These are phyloP conservation scores for Apostichopus parvimensis DNA, from an alignment of 35 echinoderm and acorn worm genomes.

Conservation along the genomic window DNA sequence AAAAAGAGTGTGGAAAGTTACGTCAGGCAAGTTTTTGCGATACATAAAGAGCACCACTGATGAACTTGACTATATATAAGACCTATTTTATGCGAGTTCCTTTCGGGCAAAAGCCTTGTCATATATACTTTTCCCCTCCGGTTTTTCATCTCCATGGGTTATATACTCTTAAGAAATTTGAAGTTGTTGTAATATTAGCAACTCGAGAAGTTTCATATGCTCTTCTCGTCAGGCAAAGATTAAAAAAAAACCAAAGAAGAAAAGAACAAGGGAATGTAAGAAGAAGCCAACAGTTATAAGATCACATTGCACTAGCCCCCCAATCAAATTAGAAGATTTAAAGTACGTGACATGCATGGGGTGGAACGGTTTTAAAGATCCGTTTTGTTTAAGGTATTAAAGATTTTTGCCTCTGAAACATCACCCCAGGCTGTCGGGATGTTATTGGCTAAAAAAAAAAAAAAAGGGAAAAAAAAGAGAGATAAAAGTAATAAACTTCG, in stretches of 20 bases:
- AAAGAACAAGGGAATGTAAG: too few relatives aligned
- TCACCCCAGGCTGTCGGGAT: not conserved
- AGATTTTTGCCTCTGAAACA: not conserved
- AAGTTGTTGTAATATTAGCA: not conserved
- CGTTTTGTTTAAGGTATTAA: not conserved
- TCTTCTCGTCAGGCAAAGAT: not conserved
- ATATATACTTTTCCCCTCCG: not conserved
- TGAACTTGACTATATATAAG: not conserved
- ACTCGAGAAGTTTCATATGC: not conserved
- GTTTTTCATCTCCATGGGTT: not conserved
- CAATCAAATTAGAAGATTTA: not conserved
- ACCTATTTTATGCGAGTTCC: not conserved
- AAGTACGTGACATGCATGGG: not conserved
- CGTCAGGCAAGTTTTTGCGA: too few relatives aligned
- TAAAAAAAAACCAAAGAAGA: not conserved
- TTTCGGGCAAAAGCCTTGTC: not conserved
- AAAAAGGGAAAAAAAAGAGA: too few relatives aligned
- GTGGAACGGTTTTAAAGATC: not conserved
- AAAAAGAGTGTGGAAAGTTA: too few relatives aligned
- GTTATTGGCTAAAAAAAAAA: not conserved
- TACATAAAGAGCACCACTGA: not conserved
- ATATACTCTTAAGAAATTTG: not conserved
- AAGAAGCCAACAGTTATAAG: not conserved
- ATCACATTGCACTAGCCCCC: not conserved
- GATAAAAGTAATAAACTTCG: too few relatives aligned